Evolutionary conservation across 64 coral and sea anemone genomes (phyloP), one percentile per base, ranked within the genome.

Genomic region (Montipora foliosa): DNA sequence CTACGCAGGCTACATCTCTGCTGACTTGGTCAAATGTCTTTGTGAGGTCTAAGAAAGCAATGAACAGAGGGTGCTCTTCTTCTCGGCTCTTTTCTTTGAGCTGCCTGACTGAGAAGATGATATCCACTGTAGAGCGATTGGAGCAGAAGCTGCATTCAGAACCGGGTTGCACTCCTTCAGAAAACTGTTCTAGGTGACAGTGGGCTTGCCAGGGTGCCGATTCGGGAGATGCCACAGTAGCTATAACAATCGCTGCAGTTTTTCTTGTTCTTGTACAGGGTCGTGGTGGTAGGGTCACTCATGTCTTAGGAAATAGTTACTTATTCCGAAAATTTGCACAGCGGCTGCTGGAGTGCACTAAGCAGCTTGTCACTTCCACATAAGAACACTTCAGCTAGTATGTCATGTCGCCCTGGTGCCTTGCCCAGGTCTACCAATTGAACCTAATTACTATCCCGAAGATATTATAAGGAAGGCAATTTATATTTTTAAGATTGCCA

Each of bases 181-280:
- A 67, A 17, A 88, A 14, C 61, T 66, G 6, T 2, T 66, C 10
- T 22, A 88, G 22, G 2, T 44, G 5, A 24, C 85, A 22, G 74
- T 53, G 29, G 49, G 47, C 51, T 88, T 88, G 4, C 85, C 85
- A 46, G 59, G 11, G 52, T 88, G 37, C 66, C 46, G 1, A 88
- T 67, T 9, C 73, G 64, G 1, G 85, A 88, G 22, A 88, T 88
- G 37, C 85, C 85, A 20, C 62, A 44, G 22, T 88, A 75, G 70
- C 48, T 88, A 47, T 88, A 37, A 37, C 29, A 37, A 37, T 37
- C 29, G 29, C 29, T 37, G 29, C 29, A 37, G 29, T 37, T 37
- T 37, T 0, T 37, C 29, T 37, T 37, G 29, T 37, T 37, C 29
- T 37, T 37, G 29, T 37, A 37, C 29, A 66, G 61, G 12, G 61